Conservation (phyloP, 92 coral and sea anemone genomes). For the Porites lobata region DNA sequence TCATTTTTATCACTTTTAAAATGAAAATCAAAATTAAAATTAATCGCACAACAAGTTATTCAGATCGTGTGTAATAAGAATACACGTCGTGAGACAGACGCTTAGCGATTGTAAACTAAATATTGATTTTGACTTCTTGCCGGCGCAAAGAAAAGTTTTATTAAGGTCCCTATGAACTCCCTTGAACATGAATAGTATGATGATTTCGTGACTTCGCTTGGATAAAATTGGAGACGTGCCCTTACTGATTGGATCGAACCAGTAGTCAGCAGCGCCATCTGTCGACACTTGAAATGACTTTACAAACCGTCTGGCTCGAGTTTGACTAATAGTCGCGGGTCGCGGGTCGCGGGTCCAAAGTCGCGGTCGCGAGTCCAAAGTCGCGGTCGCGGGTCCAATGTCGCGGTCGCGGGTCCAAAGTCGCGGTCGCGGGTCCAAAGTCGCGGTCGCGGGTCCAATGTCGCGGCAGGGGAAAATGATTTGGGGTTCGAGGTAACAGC, state of each 20-base stretch:
- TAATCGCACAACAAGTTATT: not conserved
- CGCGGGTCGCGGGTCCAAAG: too few relatives aligned
- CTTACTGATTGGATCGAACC: not conserved
- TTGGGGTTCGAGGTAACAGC: too few relatives aligned
- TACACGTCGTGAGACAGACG: not conserved
- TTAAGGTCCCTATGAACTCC: too few relatives aligned
- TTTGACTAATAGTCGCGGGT: too few relatives aligned
- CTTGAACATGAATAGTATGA: not conserved
- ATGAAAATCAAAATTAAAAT: not conserved
- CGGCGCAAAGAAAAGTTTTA: not conserved
- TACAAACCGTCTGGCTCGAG: not conserved
- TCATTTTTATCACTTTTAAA: not conserved
- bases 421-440: too few relatives aligned
- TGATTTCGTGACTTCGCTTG: constrained; percentile 38
- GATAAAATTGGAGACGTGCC: not conserved
- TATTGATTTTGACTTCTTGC: not conserved
- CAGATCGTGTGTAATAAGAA: not conserved
- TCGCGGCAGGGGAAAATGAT: too few relatives aligned
- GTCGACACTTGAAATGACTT: constrained; percentile 13
- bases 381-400: too few relatives aligned
- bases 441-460: too few relatives aligned
- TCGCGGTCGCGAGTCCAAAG: too few relatives aligned
- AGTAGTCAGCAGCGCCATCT: constrained; percentile 25
- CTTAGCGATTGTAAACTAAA: constrained; percentile 2
- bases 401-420: too few relatives aligned